A percentile compares a stretch with the other conserved stretches of the same genome.
phyloP scores from a whole-genome alignment of 2,888 invertebrate species.

The Cinara cedri region DNA sequence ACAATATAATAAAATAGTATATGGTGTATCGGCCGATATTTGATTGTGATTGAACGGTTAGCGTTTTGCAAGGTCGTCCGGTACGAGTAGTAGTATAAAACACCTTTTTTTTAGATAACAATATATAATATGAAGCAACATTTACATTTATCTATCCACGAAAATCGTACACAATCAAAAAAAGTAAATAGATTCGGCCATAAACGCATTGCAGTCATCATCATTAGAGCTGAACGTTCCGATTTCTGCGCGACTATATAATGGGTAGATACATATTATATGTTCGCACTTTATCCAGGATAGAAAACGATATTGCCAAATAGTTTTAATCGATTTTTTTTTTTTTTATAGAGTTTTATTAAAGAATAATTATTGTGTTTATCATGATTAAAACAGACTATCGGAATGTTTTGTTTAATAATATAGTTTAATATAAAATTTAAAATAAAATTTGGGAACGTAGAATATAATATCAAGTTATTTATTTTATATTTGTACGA shows the following conservation, averaged over 20 bases:
- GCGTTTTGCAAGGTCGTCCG: neutral
- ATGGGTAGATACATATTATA: neutral
- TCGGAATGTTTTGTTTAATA: too few relatives aligned
- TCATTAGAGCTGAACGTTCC: conserved; percentile 22
- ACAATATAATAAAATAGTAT: neutral
- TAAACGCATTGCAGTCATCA: neutral
- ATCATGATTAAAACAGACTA: too few relatives aligned
- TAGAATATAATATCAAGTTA: too few relatives aligned
- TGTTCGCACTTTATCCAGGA: neutral
- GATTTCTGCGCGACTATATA: neutral
- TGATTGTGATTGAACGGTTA: neutral
- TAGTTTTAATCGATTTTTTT: neutral
- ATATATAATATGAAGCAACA: neutral
- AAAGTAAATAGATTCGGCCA: too few relatives aligned
- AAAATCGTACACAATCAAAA: too few relatives aligned
- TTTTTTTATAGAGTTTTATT: neutral
- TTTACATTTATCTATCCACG: neutral
- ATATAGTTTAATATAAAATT: too few relatives aligned
- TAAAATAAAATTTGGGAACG: too few relatives aligned
- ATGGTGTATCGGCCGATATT: neutral
- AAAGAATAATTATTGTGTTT: too few relatives aligned
- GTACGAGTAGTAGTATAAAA: neutral
- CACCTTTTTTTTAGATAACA: neutral
- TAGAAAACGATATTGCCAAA: neutral
- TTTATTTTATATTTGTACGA: too few relatives aligned